Evolutionary conservation across 53 echinoderm and acorn worm species (phyloP).

Genomic region (Crossaster papposus): DNA sequence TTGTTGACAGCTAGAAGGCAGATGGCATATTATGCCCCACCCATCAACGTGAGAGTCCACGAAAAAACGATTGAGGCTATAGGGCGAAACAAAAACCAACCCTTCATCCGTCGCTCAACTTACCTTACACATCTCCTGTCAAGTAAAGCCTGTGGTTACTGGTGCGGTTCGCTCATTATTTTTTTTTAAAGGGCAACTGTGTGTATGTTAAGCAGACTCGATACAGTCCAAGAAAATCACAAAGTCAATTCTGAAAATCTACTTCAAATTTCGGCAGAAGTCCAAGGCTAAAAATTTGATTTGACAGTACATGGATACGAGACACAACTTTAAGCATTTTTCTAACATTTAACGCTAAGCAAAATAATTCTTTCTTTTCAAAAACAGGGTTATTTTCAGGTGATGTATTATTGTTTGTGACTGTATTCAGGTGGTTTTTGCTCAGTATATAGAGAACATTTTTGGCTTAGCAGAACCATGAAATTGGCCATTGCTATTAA

Average conservation of each 20-base stretch:
- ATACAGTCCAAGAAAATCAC: neutral
- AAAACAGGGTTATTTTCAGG: too few relatives aligned
- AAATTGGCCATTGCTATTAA: too few relatives aligned
- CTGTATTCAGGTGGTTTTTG: too few relatives aligned
- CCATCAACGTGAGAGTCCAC: neutral
- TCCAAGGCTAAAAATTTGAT: neutral
- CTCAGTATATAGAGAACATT: too few relatives aligned
- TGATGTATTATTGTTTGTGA: too few relatives aligned
- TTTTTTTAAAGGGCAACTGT: constrained; percentile 28
- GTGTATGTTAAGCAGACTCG: neutral
- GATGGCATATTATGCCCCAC: neutral
- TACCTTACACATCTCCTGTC: constrained; percentile 39
- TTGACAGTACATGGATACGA: neutral
- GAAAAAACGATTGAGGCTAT: neutral
- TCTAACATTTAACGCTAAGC: too few relatives aligned
- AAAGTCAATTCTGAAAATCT: neutral
- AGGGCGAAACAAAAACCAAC: neutral
- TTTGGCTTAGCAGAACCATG: too few relatives aligned
- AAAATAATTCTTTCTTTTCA: too few relatives aligned
- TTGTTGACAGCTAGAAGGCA: neutral
- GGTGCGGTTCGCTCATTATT: constrained; percentile 5
- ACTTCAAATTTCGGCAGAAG: too few relatives aligned
- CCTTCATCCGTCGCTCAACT: neutral
- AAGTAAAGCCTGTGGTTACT: constrained; percentile 12
- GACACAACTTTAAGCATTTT: neutral